Base-by-base conservation (phyloP, 1,140 invertebrate species). In the Ips nitidus region DNA sequence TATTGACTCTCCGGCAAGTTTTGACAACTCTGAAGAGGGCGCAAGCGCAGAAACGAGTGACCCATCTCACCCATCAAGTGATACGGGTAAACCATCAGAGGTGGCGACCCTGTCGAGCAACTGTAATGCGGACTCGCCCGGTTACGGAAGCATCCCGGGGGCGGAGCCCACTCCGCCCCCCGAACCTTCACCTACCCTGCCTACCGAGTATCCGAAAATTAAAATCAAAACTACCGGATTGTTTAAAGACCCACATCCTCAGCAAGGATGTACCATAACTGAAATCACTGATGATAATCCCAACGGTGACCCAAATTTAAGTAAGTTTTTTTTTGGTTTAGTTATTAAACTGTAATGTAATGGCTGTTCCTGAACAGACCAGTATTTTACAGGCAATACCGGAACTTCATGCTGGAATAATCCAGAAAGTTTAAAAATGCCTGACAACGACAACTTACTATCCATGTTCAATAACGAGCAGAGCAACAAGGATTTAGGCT, bases 401-500 rank as follows among this genome's bases (percentile, higher is more conserved):
- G 53, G 22, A 2, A 43, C 56, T 2, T 63, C 70, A 7, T 53
- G 72, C 39, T 78, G 75, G 75, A 50, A 69, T n/a, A 73, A 71
- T 36, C 70, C 74, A 5, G 78, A 79, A 73, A 75, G 77, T 8
- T 57, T 79, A 45, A 78, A 75, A 53, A 59, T 79, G 55, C 75
- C 77, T 39, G 77, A 76, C 22, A 70, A 52, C n/a, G 70, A 74
- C 57, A 77, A 66, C 65, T 59, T 80, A 2, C 60, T 80, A 47
- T 75, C 78, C 4, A 66, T 80, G 6, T 78, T 80, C 41, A 80
- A 75, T 56, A 80, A 79, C 61, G 78, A 78, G 65, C 78, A 79
- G 58, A 66, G 73, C 40, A 77, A 79, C 1, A 81, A 80, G 69
- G 80, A 80, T 72, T 68, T 78, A 41, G 78, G 80, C 4, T 79